Conservation (phyloP, 2,797 vertebrate species). For the Gallinago stenura region DNA sequence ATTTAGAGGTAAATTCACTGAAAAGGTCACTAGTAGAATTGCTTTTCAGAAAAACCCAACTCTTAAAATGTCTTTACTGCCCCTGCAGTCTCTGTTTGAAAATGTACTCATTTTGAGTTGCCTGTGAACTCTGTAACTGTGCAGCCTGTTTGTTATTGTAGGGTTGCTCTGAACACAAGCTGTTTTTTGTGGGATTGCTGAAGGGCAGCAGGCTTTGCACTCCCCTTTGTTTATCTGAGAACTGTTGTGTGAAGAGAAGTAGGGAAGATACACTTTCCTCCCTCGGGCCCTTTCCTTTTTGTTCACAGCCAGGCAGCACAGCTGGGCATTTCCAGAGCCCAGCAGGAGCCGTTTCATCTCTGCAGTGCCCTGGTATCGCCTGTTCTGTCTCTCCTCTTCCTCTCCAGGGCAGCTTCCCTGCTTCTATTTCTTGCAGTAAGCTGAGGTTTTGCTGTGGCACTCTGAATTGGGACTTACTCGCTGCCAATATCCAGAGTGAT, state of each 20-base stretch:
- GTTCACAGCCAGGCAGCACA: not conserved
- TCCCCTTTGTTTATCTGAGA: not conserved
- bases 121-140: not conserved
- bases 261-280: not conserved
- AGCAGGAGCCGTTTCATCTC: conserved; percentile 19
- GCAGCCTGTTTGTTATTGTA: conserved; percentile 4
- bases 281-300: not conserved
- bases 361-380: not conserved
- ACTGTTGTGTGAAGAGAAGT: conserved; percentile 17
- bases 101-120: conserved; percentile 5
- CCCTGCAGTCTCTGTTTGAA: conserved; percentile 19
- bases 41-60: not conserved
- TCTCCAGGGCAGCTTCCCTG: not conserved
- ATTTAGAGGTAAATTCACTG: conserved; percentile 21
- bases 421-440: not conserved
- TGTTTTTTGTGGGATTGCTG: not conserved
- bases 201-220: not conserved
- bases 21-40: conserved; percentile 38
- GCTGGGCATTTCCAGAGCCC: not conserved
- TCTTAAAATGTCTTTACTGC: conserved; percentile 21
- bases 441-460: not conserved
- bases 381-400: not conserved
- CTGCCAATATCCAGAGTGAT: not conserved
- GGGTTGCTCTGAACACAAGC: not conserved
- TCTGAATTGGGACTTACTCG: not conserved